Base-by-base conservation (phyloP, 2,888 invertebrate genomes). In the Lasioglossum leucozonium region DNA sequence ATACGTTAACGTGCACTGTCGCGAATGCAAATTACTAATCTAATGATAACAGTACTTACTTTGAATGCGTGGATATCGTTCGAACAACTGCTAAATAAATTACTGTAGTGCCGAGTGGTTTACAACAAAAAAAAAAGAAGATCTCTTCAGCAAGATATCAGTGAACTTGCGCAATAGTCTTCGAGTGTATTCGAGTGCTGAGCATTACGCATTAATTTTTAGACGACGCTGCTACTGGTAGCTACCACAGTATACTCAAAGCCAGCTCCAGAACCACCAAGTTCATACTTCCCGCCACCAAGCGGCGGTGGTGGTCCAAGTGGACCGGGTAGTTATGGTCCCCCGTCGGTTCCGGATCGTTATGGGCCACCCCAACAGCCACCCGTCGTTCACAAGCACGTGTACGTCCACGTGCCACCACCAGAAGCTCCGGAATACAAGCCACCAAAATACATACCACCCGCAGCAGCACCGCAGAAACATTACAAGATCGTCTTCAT, bases 361-460 rank as follows among this genome's bases (percentile, higher is more conserved):
- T 95, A 95, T 87, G 96, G 96, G 16, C 95, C 96, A 2, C 97
- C 97, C 3, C 96, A 96, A 4, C 96, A 96, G 91, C 97, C 97
- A 92, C 97, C 97, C 83, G 97, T 98, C 65, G 97, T 98, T 77
- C 98, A 98, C 95, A 98, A 98, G 94, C 98, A 98, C 94, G 98
- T 98, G 22, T 98, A 98, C 95, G 98, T 98, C 30, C 98, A 98
- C 95, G 98, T 98, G 30, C 98, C 98, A 74, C 98, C 98, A 81
- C 98, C 98, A 92, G 98, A 98, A 95, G 95, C 95, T 4, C 97
- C 97, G 47, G 98, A 98, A 92, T 96, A 97, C 93, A 96, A 96
- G 58, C 96, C 97, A 34, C 96, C 97, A 34, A 97, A 96, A 93
- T 96, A 96, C 81, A 89, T 93, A 3, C 94, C 95, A 3, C 95